These are phyloP conservation scores for Polypedilum vanderplanki DNA, from an alignment of 1,140 invertebrate species.

Conservation along the genomic window DNA sequence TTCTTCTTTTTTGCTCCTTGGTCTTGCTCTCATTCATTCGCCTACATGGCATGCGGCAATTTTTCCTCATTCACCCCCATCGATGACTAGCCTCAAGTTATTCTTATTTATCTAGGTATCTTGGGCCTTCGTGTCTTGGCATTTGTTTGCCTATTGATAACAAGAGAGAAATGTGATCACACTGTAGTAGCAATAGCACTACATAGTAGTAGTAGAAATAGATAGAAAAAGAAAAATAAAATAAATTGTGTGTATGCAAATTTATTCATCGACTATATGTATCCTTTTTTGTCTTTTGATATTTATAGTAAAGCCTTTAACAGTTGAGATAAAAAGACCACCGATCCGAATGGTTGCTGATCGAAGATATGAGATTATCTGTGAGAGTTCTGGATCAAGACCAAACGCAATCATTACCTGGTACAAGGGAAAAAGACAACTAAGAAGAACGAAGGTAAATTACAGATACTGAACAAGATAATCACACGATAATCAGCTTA, in stretches of 20 bases:
- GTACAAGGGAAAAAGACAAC: constrained; percentile 74
- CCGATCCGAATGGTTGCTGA: constrained; percentile 60
- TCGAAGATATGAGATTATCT: constrained; percentile 67
- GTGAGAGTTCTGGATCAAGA: constrained; percentile 73
- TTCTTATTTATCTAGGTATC: constrained; percentile 19
- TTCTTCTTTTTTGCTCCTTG: not conserved
- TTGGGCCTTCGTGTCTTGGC: not conserved
- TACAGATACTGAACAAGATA: not conserved
- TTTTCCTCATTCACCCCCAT: not conserved
- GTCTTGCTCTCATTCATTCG: not conserved
- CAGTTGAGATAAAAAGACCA: constrained; percentile 62
- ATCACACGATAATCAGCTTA: constrained; percentile 19
- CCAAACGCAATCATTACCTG: constrained; percentile 80
- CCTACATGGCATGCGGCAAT: not conserved
- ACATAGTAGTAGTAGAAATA: not conserved
- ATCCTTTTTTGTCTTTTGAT: constrained; percentile 28
- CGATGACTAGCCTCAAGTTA: not conserved
- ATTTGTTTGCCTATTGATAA: constrained; percentile 12
- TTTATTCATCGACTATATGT: not conserved
- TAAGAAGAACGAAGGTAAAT: constrained; percentile 64
- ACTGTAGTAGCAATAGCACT: no score
- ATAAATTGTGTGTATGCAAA: constrained; percentile 19
- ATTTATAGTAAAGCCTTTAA: constrained; percentile 67
- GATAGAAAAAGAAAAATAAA: not conserved
- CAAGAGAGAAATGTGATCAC: not conserved